Evolutionary conservation across 2,797 vertebrate species (phyloP), one percentile per base, ranked within the genome.

Genomic region (Sebastes taczanowskii): DNA sequence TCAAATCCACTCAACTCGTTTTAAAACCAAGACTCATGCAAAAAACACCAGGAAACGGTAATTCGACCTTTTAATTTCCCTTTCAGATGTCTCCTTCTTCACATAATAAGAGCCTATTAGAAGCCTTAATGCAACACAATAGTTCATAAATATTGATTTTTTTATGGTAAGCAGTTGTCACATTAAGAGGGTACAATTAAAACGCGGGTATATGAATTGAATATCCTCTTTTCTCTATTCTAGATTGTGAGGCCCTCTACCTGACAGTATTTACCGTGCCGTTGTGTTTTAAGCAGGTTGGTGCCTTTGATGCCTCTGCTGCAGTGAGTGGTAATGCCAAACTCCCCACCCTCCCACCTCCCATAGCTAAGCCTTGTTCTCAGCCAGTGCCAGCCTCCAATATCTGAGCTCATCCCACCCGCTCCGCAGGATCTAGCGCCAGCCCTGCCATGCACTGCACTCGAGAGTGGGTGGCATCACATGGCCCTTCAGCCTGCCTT

Each of bases 381-480:
- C 85, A 82, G 81, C 85, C 86, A 87, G 91, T 94, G 92, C 92
- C 91, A 92, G 91, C 88, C 92, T 93, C 91, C 90, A 89, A 74
- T 83, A 90, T 87, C 89, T 89, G 89, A 92, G 89, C 92, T 91
- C 93, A 92, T 93, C 92, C 91, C 88, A 92, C 86, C 87, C 87
- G 82, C 91, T 83, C 89, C 27, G 64, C 82, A 78, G 91, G 85
- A 86, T 88, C 85, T 73, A 83, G 84, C 75, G 83, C 88, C 89
- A 91, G 88, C 85, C 85, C 88, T 76, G 89, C 89, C 77, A 69
- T 87, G 85, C 90, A 83, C 83, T 88, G 84, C 86, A 66, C 79
- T 83, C 66, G 60, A 89, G 89, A 94, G 93, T 94, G 93, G 93
- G 93, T 91, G 93, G 91, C 88, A 91, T 93, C 91, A 93, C 92